Conservation (phyloP, 35 echinoderm and acorn worm genomes). For the Stichopus chloronotus region DNA sequence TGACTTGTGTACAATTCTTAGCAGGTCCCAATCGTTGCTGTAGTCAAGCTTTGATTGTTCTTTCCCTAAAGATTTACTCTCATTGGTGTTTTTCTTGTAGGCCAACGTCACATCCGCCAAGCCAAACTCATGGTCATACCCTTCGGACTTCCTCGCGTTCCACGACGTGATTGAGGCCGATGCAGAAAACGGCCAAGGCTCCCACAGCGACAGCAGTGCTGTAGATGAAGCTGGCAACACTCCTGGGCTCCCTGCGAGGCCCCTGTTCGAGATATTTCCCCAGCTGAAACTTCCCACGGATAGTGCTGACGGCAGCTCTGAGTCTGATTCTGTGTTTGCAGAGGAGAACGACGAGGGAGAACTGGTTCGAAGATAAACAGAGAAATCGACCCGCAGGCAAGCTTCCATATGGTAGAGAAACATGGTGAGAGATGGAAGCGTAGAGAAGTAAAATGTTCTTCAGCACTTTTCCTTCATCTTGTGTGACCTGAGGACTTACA, state of each 20-base stretch:
- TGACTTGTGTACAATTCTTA: too few species aligned
- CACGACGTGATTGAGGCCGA: background rate
- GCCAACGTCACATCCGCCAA: background rate
- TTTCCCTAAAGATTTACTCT: background rate
- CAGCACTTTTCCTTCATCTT: too few species aligned
- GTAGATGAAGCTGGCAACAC: background rate
- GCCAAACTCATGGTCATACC: slow-evolving; percentile 32
- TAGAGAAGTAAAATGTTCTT: too few species aligned
- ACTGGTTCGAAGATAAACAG: background rate
- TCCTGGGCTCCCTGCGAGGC: background rate
- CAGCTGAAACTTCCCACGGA: background rate
- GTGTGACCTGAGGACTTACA: too few species aligned
- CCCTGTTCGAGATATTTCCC: background rate
- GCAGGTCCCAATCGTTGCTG: too few species aligned
- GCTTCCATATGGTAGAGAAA: too few species aligned
- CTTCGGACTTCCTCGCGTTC: background rate
- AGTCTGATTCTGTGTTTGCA: background rate
- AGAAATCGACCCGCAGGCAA: background rate
- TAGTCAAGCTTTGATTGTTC: too few species aligned
- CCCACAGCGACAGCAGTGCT: background rate
- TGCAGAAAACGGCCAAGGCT: background rate
- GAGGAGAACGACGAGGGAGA: background rate
- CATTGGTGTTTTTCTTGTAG: background rate
- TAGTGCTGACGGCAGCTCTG: background rate
- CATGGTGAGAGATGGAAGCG: too few species aligned